phyloP scores from a whole-genome alignment of 2,888 invertebrate genomes.

The Zaprionus obscuricornis region DNA sequence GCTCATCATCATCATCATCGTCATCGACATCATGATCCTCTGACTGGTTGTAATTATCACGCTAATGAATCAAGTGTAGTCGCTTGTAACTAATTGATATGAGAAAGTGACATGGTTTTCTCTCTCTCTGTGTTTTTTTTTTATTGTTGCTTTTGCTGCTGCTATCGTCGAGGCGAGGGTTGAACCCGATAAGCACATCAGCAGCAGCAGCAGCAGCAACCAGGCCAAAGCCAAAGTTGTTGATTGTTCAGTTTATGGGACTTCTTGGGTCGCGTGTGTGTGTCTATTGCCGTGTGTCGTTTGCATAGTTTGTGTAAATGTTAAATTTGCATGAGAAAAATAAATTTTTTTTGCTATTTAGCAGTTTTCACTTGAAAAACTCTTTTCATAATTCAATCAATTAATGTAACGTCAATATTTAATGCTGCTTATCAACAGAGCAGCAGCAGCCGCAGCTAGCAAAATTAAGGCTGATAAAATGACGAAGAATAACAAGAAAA shows the following conservation, averaged over 20 bases:
- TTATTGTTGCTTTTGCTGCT: slow-evolving; percentile 34
- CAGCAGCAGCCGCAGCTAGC: slow-evolving; percentile 24
- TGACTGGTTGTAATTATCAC: slow-evolving; percentile 71
- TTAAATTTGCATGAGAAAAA: slow-evolving; percentile 61
- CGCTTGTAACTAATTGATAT: slow-evolving; percentile 77
- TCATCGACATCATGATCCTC: slow-evolving; percentile 16
- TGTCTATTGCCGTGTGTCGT: slow-evolving; percentile 9
- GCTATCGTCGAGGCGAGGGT: slow-evolving; percentile 33
- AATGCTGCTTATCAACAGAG: slow-evolving; percentile 47
- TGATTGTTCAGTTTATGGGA: slow-evolving; percentile 18
- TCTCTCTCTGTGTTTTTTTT: too few relatives aligned
- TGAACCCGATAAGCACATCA: slow-evolving; percentile 35
- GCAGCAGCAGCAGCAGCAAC: too few relatives aligned
- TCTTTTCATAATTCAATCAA: not conserved
- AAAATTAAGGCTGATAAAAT: slow-evolving; percentile 44
- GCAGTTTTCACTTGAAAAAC: not conserved
- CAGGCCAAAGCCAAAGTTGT: slow-evolving; percentile 12
- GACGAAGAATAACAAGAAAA: slow-evolving; percentile 23
- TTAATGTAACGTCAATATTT: slow-evolving; percentile 46
- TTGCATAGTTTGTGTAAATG: slow-evolving; percentile 9
- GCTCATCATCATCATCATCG: too few relatives aligned
- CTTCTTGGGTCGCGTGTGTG: slow-evolving; percentile 30
- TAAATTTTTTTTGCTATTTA: slow-evolving; percentile 9
- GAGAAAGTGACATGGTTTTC: slow-evolving; percentile 70
- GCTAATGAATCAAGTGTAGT: slow-evolving; percentile 78